Evolutionary conservation across 2,797 vertebrate species (phyloP).

Genomic region (Halcyon smyrnensis): DNA sequence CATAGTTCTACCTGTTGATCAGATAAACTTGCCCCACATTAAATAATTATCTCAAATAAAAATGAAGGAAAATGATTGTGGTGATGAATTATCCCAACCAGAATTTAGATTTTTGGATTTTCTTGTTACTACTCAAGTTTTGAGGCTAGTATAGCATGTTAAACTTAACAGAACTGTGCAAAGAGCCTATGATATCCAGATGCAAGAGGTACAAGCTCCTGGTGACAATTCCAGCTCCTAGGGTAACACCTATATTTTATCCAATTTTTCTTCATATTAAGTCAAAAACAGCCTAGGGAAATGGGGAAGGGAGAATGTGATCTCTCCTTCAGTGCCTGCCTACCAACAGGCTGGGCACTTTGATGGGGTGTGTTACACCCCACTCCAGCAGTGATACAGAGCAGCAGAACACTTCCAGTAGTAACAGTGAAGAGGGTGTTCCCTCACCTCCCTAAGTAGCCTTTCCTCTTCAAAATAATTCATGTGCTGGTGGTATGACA

Average conservation of each 20-base stretch:
- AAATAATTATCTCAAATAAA: background rate
- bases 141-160: background rate
- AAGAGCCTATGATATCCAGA: background rate
- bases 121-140: background rate
- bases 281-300: background rate
- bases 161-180: background rate
- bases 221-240: background rate
- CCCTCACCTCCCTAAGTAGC: background rate
- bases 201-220: background rate
- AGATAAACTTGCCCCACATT: background rate
- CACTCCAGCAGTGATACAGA: background rate
- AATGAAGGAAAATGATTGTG: background rate
- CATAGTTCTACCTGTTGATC: background rate
- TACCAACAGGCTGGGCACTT: background rate
- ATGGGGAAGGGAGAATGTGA: background rate
- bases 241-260: background rate
- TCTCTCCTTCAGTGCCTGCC: background rate
- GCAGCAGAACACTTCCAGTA: background rate
- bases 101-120: background rate
- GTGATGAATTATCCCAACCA: background rate
- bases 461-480: background rate
- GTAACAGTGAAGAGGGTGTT: background rate
- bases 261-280: background rate
- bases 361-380: accelerated
- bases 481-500: background rate